A percentile compares a stretch with the other conserved stretches of the same genome.
Conservation (phyloP, 2,888 invertebrate species). For the Melieria picta region DNA sequence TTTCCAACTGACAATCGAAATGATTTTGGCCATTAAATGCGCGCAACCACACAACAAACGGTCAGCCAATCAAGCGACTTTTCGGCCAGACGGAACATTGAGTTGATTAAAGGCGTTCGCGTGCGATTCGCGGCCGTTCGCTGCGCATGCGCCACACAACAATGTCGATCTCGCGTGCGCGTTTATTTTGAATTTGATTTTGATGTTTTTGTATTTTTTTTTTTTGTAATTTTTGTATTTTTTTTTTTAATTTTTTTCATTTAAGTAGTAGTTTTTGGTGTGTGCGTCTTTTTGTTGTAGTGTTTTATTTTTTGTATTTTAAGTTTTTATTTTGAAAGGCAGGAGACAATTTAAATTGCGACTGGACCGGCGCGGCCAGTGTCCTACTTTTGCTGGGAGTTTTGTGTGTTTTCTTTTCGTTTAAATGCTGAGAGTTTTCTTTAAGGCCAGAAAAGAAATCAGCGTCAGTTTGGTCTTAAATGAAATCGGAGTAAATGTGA, state of each 20-base stretch:
- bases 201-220: background rate
- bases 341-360: no score
- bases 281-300: background rate
- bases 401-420: no score
- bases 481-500: no score
- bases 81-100: background rate
- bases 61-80: conserved; percentile 14
- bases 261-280: background rate
- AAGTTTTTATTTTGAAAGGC: no score
- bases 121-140: background rate
- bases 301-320: no score
- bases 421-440: no score
- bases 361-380: no score
- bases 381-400: no score
- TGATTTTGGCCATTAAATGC: conserved; percentile 28
- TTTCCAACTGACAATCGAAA: background rate
- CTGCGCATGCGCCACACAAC: conserved; percentile 19
- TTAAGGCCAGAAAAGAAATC: no score
- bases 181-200: background rate
- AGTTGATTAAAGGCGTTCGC: conserved; percentile 30
- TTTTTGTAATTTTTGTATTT: background rate
- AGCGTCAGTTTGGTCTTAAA: no score
- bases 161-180: conserved; percentile 12
- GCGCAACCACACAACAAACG: conserved; percentile 23
- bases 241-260: conserved; percentile 6